phyloP scores from a whole-genome alignment of 1,140 invertebrate species.

The Agraylea sexmaculata region DNA sequence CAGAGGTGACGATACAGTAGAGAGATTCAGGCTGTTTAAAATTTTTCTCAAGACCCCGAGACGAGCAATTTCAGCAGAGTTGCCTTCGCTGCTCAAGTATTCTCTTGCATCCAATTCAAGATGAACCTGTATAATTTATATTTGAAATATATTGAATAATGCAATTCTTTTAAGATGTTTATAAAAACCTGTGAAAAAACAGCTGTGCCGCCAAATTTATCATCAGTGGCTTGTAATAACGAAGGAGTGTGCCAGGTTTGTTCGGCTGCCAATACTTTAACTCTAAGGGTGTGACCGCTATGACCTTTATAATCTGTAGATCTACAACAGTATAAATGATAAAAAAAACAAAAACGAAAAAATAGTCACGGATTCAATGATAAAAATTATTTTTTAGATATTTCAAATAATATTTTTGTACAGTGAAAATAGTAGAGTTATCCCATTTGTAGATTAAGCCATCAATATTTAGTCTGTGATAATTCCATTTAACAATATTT shows the following conservation, averaged over 20 bases:
- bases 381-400: neutral
- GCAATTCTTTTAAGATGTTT: constrained; percentile 1
- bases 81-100: constrained; percentile 51
- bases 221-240: constrained; percentile 56
- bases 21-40: constrained; percentile 53
- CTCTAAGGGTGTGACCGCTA: constrained; percentile 50
- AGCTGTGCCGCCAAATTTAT: constrained; percentile 51
- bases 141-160: neutral
- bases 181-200: constrained; percentile 66
- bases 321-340: constrained; percentile 32
- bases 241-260: constrained; percentile 78
- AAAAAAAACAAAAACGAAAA: too few species aligned
- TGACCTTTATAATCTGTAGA: constrained; percentile 52
- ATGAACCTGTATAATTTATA: constrained; percentile 39
- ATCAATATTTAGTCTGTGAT: constrained; percentile 20
- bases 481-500: constrained; percentile 2
- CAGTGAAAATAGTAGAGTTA: too few species aligned
- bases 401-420: neutral
- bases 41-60: constrained; percentile 70
- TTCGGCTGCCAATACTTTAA: constrained; percentile 66
- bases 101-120: constrained; percentile 50
- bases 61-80: constrained; percentile 50
- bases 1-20: constrained; percentile 16
- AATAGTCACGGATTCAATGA: neutral
- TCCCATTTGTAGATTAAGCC: too few species aligned